A percentile compares a stretch with the other conserved stretches of the same genome.
Conservation (phyloP, 2,113 vertebrate genomes). For the Bambusicola thoracicus region DNA sequence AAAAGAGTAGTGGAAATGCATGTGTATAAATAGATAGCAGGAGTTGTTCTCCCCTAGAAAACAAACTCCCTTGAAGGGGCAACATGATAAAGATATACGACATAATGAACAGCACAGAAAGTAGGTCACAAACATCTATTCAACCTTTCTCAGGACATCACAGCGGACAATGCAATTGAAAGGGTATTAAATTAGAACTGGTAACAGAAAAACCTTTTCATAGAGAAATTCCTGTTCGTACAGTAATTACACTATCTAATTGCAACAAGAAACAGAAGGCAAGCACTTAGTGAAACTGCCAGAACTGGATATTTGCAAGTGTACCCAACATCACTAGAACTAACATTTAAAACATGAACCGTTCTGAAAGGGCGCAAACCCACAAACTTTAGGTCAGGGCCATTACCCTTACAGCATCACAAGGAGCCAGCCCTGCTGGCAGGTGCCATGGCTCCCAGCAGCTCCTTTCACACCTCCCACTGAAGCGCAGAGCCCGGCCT, state of each 20-base stretch:
- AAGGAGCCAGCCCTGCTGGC: neutral
- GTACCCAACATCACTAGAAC: neutral
- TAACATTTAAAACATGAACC: neutral
- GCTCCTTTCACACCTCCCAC: constrained; percentile 20
- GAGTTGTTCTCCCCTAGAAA: neutral
- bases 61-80: neutral
- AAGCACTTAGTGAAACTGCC: neutral
- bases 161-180: neutral
- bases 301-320: neutral
- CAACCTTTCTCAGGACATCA: neutral
- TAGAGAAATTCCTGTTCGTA: neutral
- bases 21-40: neutral
- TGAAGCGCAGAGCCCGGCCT: neutral
- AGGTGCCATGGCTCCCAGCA: neutral
- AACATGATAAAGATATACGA: neutral
- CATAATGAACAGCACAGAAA: neutral
- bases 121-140: constrained; percentile 24
- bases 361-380: neutral
- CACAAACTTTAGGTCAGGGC: neutral
- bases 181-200: neutral
- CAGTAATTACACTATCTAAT: neutral
- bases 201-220: neutral
- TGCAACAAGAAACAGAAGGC: neutral
- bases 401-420: neutral
- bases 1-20: neutral